Evolutionary conservation across 2,797 vertebrate species (phyloP).

Genomic region (Spinus olivaceus): DNA sequence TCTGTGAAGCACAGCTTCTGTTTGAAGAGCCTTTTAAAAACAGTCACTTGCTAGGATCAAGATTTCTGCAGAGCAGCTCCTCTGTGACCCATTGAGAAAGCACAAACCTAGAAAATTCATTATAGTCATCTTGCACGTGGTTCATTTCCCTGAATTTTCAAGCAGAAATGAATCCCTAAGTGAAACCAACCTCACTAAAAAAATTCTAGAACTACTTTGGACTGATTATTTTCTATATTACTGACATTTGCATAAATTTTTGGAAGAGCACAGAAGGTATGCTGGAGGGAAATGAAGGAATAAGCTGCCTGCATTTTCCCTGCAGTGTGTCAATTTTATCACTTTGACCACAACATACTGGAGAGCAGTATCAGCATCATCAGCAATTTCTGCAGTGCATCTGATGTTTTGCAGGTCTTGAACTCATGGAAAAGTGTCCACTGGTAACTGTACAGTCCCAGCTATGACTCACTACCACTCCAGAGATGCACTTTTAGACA

Average conservation of each 20-base stretch:
- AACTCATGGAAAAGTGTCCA: neutral
- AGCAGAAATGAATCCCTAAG: neutral
- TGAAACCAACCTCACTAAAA: neutral
- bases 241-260: neutral
- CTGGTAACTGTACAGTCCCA: neutral
- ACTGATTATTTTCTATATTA: neutral
- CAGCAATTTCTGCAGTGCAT: neutral
- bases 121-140: neutral
- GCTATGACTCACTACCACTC: neutral
- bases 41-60: neutral
- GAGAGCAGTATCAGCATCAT: neutral
- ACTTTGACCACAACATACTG: neutral
- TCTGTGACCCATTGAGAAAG: neutral
- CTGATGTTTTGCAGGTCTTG: neutral
- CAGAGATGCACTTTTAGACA: neutral
- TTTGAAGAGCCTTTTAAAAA: neutral
- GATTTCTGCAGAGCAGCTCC: neutral
- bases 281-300: neutral
- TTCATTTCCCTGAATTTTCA: conserved; percentile 5
- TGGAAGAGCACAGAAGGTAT: neutral
- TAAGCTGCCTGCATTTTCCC: neutral
- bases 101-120: neutral
- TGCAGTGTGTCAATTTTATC: neutral
- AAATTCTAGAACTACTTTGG: neutral
- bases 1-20: neutral